Evolutionary conservation across 1,140 invertebrate species (phyloP).

Genomic region (Lepidotrigona ventralis): DNA sequence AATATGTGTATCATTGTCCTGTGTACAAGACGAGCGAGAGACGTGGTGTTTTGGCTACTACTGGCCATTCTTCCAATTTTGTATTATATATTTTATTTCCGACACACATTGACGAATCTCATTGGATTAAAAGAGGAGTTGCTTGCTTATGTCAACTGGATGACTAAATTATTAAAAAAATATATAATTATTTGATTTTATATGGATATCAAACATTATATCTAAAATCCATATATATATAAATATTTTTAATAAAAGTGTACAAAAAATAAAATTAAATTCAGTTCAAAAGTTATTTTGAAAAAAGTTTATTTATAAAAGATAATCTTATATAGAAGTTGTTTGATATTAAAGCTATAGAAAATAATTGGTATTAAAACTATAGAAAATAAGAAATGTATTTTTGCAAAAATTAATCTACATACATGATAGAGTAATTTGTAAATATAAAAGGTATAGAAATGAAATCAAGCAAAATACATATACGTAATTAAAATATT

Average conservation of each 20-base stretch:
- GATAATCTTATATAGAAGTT: no score
- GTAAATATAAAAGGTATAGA: no score
- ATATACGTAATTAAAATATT: no score
- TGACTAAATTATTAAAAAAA: slow-evolving; percentile 80
- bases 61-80: slow-evolving; percentile 93
- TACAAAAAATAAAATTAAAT: neutral
- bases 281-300: neutral
- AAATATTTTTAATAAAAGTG: neutral
- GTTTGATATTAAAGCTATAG: no score
- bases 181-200: neutral
- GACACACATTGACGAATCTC: slow-evolving; percentile 83
- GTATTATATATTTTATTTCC: slow-evolving; percentile 89
- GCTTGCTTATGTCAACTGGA: slow-evolving; percentile 88
- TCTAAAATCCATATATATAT: neutral
- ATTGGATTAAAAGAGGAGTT: slow-evolving; percentile 95
- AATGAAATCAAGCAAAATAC: no score
- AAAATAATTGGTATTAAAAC: no score
- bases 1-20: slow-evolving; percentile 87
- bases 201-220: neutral
- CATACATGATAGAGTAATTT: no score
- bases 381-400: no score
- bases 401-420: no score
- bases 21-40: slow-evolving; percentile 94
- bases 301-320: no score
- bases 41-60: slow-evolving; percentile 88